Base-by-base conservation (phyloP, 2,888 invertebrate genomes). In the Leptopilina myrica region DNA sequence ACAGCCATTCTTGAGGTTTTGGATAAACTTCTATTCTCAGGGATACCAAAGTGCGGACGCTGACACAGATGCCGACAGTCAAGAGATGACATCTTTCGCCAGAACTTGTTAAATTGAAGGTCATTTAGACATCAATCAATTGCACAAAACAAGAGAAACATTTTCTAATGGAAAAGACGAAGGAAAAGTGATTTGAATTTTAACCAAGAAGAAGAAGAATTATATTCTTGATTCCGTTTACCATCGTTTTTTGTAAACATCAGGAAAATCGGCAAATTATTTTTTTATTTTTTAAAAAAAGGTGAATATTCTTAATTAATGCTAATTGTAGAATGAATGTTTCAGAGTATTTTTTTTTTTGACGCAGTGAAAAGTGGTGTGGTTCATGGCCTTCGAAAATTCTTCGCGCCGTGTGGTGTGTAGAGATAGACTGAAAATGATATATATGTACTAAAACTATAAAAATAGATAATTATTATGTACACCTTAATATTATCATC, bases 1-100 rank as follows among this genome's bases (percentile, higher is more conserved):
- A 43, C 85, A 88, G 87, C 83, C 88, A 88, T 85, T 89, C 88
- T 84, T 89, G 88, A 85, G 89, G 89, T 83, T 86, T 49, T 89
- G 88, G 91, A 90, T 88, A 90, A 90, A 88, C 89, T 90, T 89
- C 86, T 91, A 87, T 91, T 87, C 89, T 83, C 90, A 90, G 89
- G 89, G 88, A 85, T 89, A 89, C 87, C 89, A 88, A 82, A 89
- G 88, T 83, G 73, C 33, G 40, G 73, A 73, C 56, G 73, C 73
- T 43, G 66, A 66, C 33, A 40, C 73, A 9, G 88, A 83, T 67
- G 84, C 87, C 76, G 90, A 91, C 83, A 88, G 88, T 56, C 90
- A 90, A 85, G 90, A 90, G 81, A 85, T 86, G 66, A 84, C 87
- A 84, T 87, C 89, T 78, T 87, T 87, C 87, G 88, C 88, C 84